These are phyloP conservation scores for Bedellia somnulentella DNA, from an alignment of 2,888 invertebrate genomes.

Conservation along the genomic window DNA sequence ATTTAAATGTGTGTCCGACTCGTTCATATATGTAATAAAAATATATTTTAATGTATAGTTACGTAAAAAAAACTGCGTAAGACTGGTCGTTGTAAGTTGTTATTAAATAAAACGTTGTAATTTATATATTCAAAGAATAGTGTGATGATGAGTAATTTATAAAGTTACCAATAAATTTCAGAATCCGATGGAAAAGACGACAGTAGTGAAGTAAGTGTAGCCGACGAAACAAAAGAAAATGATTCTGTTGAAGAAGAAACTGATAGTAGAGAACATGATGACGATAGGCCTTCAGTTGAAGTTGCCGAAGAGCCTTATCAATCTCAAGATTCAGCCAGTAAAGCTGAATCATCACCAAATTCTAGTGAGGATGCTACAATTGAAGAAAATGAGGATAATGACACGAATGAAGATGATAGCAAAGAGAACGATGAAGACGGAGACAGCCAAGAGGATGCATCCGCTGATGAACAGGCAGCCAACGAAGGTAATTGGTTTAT, in stretches of 20 bases:
- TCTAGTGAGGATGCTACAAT: constrained; percentile 12
- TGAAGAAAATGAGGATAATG: no score
- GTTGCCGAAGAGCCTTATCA: constrained; percentile 53
- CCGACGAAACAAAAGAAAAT: constrained; percentile 38
- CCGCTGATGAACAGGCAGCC: constrained; percentile 47
- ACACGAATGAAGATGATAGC: constrained; percentile 21
- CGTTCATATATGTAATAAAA: no score
- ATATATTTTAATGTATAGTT: no score
- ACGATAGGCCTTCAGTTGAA: constrained; percentile 38
- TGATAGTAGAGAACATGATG: constrained; percentile 23
- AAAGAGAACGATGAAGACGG: constrained; percentile 28
- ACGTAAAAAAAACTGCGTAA: no score
- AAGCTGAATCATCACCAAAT: constrained; percentile 27
- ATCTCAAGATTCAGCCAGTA: constrained; percentile 47
- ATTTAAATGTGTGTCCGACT: no score
- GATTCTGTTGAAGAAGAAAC: constrained; percentile 37
- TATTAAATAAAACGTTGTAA: no score
- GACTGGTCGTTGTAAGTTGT: no score
- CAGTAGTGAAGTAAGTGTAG: constrained; percentile 51
- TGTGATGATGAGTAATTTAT: no score
- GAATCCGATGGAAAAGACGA: constrained; percentile 53
- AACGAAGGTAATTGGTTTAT: constrained; percentile 51
- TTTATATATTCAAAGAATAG: no score
- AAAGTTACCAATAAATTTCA: no score
- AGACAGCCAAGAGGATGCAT: constrained; percentile 39